Evolutionary conservation across 2,797 vertebrate species (phyloP).

Genomic region (Neoniphon sammara): DNA sequence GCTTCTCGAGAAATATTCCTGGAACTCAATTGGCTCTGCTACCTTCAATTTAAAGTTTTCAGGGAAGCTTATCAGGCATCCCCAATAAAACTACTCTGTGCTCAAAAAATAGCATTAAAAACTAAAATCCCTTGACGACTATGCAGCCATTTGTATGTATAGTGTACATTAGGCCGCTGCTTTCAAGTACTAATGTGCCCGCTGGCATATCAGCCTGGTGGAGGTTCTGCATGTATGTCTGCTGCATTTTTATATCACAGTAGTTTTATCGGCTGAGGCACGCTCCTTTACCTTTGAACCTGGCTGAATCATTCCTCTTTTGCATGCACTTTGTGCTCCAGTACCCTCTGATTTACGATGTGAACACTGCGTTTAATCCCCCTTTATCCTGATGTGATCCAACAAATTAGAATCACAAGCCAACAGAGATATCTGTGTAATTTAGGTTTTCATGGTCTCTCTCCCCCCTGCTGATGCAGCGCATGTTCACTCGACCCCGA

Average conservation of each 20-base stretch:
- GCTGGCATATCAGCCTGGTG: slow-evolving; percentile 13
- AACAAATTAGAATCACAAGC: slow-evolving; percentile 58
- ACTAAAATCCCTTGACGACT: neutral
- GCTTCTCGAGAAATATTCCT: slow-evolving; percentile 8
- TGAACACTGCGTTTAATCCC: slow-evolving; percentile 66
- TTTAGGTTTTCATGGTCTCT: slow-evolving; percentile 44
- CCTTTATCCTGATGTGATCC: slow-evolving; percentile 61
- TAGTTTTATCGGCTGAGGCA: slow-evolving; percentile 44
- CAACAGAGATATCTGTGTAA: slow-evolving; percentile 55
- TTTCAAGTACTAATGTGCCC: neutral
- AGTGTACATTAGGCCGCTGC: neutral
- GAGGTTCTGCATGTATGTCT: slow-evolving; percentile 1
- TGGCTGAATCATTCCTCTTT: slow-evolving; percentile 19
- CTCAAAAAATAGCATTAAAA: neutral
- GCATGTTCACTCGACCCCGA: slow-evolving; percentile 46
- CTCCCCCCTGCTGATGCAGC: slow-evolving; percentile 50
- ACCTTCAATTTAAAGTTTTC: neutral
- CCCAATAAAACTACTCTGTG: neutral
- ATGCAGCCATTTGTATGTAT: neutral
- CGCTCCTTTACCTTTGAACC: slow-evolving; percentile 48
- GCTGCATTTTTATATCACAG: slow-evolving; percentile 18
- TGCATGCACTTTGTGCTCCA: slow-evolving; percentile 43
- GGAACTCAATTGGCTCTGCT: neutral
- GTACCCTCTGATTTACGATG: slow-evolving; percentile 62
- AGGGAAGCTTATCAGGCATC: neutral